Conservation (phyloP, 1,140 invertebrate genomes). For the Drosophila parabipectinata region DNA sequence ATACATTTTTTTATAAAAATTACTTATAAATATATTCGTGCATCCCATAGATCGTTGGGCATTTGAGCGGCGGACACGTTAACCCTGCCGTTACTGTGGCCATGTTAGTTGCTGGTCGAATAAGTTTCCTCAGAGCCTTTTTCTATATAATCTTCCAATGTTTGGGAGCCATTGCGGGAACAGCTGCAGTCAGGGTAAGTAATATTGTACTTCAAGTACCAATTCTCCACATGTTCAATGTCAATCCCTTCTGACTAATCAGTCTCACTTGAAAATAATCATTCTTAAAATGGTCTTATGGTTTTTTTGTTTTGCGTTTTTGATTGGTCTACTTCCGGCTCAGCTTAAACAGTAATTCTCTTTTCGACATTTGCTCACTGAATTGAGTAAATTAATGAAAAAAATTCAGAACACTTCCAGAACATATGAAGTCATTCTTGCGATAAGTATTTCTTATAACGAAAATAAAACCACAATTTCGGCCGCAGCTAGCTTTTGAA, state of each 20-base stretch:
- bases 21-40: background rate
- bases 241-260: background rate
- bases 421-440: constrained; percentile 5
- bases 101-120: constrained; percentile 91
- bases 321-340: constrained; percentile 33
- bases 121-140: constrained; percentile 89
- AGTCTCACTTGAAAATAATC: background rate
- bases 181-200: constrained; percentile 86
- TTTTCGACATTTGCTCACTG: constrained; percentile 2
- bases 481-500: no score
- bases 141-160: constrained; percentile 94
- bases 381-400: constrained; percentile 6
- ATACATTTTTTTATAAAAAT: no score
- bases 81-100: constrained; percentile 95
- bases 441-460: background rate
- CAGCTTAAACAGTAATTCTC: constrained; percentile 8
- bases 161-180: constrained; percentile 93
- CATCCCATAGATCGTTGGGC: constrained; percentile 88
- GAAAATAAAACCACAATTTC: background rate
- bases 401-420: background rate
- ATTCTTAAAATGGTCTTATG: background rate
- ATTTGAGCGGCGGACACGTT: constrained; percentile 95
- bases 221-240: background rate
- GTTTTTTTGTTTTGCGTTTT: background rate
- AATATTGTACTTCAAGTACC: background rate